Evolutionary conservation across 2,797 vertebrate species (phyloP).

Genomic region (Monodelphis domestica): DNA sequence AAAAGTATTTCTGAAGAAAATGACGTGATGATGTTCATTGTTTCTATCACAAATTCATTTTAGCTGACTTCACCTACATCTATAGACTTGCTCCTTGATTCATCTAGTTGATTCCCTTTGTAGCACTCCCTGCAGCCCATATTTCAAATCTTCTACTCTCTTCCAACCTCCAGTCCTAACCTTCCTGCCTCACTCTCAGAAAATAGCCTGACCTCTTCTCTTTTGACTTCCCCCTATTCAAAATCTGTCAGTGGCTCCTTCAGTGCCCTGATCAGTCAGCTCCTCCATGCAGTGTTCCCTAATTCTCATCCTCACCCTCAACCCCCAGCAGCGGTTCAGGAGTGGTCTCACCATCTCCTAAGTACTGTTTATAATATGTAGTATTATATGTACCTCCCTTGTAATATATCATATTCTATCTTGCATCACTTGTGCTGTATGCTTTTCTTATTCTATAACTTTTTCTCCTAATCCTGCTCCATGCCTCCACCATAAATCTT

Average conservation of each 20-base stretch:
- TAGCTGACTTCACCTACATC: not conserved
- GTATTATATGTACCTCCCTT: not conserved
- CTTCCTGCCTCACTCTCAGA: not conserved
- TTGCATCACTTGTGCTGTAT: not conserved
- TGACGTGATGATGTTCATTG: not conserved
- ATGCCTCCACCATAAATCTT: not conserved
- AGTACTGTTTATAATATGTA: not conserved
- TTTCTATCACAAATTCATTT: not conserved
- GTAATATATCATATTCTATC: not conserved
- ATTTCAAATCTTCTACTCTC: not conserved
- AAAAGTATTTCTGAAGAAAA: not conserved
- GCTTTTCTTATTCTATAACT: not conserved
- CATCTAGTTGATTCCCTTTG: not conserved
- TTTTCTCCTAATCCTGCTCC: not conserved
- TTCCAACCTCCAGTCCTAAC: not conserved
- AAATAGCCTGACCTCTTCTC: not conserved
- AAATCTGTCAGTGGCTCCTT: not conserved
- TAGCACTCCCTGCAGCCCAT: not conserved
- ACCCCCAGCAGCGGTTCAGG: too few relatives aligned
- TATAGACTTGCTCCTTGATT: not conserved
- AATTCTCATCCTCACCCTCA: not conserved
- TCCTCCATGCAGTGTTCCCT: not conserved
- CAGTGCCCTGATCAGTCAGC: not conserved
- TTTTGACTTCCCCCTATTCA: not conserved
- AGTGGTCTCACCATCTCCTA: not conserved